These are phyloP conservation scores for Drosophila lutescens DNA, from an alignment of 2,888 invertebrate genomes.

Conservation along the genomic window DNA sequence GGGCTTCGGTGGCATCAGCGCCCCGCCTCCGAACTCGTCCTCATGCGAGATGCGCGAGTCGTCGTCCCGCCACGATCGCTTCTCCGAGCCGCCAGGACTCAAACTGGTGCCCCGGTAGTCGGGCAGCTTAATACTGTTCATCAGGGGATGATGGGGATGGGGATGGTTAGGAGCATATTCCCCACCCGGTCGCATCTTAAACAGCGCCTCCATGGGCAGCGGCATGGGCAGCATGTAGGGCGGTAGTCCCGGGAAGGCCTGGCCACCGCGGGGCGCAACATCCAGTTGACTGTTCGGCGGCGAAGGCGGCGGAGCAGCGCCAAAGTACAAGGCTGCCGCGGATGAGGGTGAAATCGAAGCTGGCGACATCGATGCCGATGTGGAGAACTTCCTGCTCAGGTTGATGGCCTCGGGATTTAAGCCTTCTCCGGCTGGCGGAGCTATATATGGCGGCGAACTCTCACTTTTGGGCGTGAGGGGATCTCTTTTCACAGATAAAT, in stretches of 20 bases:
- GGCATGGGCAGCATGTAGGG: slow-evolving; percentile 85
- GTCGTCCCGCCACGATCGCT: slow-evolving; percentile 87
- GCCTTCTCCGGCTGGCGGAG: slow-evolving; percentile 79
- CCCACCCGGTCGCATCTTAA: slow-evolving; percentile 86
- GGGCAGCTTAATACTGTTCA: slow-evolving; percentile 85
- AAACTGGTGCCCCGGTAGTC: slow-evolving; percentile 86
- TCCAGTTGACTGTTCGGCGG: slow-evolving; percentile 67
- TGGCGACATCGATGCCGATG: slow-evolving; percentile 81
- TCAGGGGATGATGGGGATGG: slow-evolving; percentile 84
- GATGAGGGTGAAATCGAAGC: slow-evolving; percentile 71
- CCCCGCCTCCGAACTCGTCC: slow-evolving; percentile 82
- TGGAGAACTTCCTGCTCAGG: slow-evolving; percentile 89
- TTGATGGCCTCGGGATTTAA: slow-evolving; percentile 89
- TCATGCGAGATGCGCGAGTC: slow-evolving; percentile 86
- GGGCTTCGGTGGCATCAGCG: slow-evolving; percentile 72
- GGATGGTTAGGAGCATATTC: slow-evolving; percentile 86
- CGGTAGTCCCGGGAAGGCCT: slow-evolving; percentile 69
- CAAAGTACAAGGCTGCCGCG: slow-evolving; percentile 80
- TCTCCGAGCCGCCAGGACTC: slow-evolving; percentile 88
- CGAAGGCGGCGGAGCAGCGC: slow-evolving; percentile 70
- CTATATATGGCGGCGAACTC: slow-evolving; percentile 86
- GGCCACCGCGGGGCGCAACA: slow-evolving; percentile 45
- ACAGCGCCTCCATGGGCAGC: slow-evolving; percentile 89
- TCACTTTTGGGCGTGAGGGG: slow-evolving; percentile 82
- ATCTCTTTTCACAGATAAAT: slow-evolving; percentile 93